A percentile compares a stretch with the other conserved stretches of the same genome.
Evolutionary conservation across 2,797 vertebrate genomes (phyloP).

Genomic region (Sebastes taczanowskii): DNA sequence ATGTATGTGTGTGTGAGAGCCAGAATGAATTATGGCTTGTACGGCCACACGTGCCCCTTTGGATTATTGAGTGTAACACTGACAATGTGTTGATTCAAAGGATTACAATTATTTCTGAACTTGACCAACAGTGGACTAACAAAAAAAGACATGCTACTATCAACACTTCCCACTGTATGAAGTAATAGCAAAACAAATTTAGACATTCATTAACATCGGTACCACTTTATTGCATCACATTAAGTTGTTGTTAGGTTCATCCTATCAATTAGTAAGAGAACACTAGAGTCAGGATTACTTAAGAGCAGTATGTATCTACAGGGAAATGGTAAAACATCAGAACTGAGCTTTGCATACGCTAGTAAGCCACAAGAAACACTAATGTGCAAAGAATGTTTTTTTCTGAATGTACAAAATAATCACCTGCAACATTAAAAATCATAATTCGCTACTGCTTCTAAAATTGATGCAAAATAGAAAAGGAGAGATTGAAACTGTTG

Average conservation of each 20-base stretch:
- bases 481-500: background rate
- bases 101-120: background rate
- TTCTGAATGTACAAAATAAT: conserved; percentile 39
- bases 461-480: conserved; percentile 31
- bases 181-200: background rate
- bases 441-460: background rate
- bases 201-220: conserved; percentile 34
- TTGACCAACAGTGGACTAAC: background rate
- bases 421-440: conserved; percentile 21
- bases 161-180: background rate
- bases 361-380: conserved; percentile 40
- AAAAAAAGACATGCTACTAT: background rate
- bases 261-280: conserved; percentile 68
- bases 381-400: conserved; percentile 31
- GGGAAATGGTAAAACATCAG: conserved; percentile 36
- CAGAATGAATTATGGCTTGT: too few relatives aligned
- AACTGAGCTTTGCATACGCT: conserved; percentile 39
- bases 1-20: too few relatives aligned
- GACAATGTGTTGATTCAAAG: background rate
- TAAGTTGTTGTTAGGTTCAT: conserved; percentile 68
- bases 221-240: conserved; percentile 77
- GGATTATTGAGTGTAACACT: background rate
- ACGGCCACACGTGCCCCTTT: background rate
- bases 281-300: conserved; percentile 50
- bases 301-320: conserved; percentile 60